phyloP scores from a whole-genome alignment of 2,797 vertebrate species.

The Pachyuromys duprasi region DNA sequence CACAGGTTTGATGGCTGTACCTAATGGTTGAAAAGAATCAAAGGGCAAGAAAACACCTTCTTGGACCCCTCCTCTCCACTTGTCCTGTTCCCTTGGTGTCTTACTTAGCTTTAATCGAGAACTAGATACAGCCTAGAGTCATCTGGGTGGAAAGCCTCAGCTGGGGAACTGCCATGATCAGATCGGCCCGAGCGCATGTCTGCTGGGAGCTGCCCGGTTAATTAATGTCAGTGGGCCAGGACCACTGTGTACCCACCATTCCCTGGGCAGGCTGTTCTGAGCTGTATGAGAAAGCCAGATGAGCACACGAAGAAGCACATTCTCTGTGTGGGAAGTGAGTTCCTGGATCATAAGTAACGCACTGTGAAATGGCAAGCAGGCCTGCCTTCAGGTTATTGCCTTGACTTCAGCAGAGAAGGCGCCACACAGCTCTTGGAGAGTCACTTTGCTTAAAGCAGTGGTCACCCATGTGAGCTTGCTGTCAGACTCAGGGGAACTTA shows the following conservation, averaged over 20 bases:
- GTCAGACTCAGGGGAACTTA: neutral
- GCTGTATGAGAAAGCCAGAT: neutral
- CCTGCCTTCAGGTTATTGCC: neutral
- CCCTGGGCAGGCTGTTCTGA: neutral
- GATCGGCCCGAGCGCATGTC: neutral
- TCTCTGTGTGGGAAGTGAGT: neutral
- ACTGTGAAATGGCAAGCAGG: neutral
- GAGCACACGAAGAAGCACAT: neutral
- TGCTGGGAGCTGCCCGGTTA: neutral
- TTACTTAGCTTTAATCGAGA: neutral
- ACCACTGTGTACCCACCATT: neutral
- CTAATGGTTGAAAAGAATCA: neutral
- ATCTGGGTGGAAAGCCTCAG: too few relatives aligned
- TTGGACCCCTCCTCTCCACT: neutral
- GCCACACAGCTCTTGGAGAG: neutral
- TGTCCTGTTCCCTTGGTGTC: neutral
- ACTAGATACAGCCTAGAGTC: neutral
- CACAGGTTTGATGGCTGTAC: neutral
- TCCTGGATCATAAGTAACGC: neutral
- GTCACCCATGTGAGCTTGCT: neutral
- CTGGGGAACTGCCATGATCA: too few relatives aligned
- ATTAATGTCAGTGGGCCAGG: too few relatives aligned
- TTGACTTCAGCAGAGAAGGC: neutral
- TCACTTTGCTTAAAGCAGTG: neutral
- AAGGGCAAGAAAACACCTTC: neutral